phyloP scores from a whole-genome alignment of 1,140 invertebrate species.

The Leptopilina boulardi region DNA sequence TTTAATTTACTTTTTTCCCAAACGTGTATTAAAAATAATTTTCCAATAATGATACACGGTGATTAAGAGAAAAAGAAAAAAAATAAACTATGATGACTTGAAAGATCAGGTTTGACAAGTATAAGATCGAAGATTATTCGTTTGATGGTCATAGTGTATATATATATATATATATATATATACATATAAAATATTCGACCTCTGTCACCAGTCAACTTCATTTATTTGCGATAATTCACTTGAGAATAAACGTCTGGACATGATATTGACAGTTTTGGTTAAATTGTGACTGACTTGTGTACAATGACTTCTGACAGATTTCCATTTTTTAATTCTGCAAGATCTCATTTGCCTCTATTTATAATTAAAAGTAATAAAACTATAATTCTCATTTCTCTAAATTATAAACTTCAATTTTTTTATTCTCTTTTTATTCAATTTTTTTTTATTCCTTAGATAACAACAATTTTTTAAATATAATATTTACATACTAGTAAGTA shows the following conservation, averaged over 20 bases:
- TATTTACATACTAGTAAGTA: too few species aligned
- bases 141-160: neutral
- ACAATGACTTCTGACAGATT: conserved; percentile 5
- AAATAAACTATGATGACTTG: conserved; percentile 10
- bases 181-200: conserved; percentile 14
- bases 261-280: conserved; percentile 22
- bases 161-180: too few species aligned
- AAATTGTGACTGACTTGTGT: conserved; percentile 16
- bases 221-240: conserved; percentile 32
- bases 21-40: too few species aligned
- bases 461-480: too few species aligned
- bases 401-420: too few species aligned
- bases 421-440: too few species aligned
- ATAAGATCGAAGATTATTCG: conserved; percentile 21
- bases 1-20: too few species aligned
- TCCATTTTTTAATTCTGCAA: conserved; percentile 9
- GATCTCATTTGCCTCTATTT: neutral
- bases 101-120: conserved; percentile 3
- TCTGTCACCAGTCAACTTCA: conserved; percentile 12
- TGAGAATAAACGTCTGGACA: conserved; percentile 22
- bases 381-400: too few species aligned
- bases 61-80: neutral
- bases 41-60: too few species aligned
- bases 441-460: too few species aligned
- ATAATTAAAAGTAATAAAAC: too few species aligned